Percentiles rank a stretch among this genome's conserved stretches.
These are phyloP conservation scores for Parnassius orleans DNA, from an alignment of 2,888 invertebrate genomes.

Conservation along the genomic window DNA sequence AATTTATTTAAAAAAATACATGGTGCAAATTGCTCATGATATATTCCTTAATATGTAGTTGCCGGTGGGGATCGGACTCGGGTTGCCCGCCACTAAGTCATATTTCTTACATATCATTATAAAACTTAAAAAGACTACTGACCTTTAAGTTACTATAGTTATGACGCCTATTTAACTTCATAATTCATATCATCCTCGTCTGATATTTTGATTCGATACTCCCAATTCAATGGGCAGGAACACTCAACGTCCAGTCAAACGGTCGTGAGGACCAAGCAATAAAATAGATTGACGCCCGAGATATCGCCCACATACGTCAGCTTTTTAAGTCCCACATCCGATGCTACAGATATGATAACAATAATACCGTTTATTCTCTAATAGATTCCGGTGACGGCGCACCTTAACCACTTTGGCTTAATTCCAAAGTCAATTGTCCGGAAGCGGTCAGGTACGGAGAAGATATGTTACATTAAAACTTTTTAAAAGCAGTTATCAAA, in stretches of 20 bases:
- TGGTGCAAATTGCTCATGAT: too few species aligned
- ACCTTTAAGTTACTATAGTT: not conserved
- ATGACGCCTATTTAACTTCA: too few species aligned
- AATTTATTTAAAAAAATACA: too few species aligned
- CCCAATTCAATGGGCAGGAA: not conserved
- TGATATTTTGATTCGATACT: not conserved
- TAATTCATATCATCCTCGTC: not conserved
- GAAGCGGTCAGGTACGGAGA: slow-evolving; percentile 2
- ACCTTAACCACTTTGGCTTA: slow-evolving; percentile 3
- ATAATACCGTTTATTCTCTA: not conserved
- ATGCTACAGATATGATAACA: slow-evolving; percentile 2
- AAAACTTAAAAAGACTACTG: too few species aligned
- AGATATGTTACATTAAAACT: not conserved
- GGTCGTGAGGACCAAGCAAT: slow-evolving; percentile 1
- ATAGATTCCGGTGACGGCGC: slow-evolving; percentile 10
- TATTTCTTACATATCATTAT: too few species aligned
- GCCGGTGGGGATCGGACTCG: too few species aligned
- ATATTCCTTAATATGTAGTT: too few species aligned
- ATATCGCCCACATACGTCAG: slow-evolving; percentile 13
- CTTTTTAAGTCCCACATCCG: slow-evolving; percentile 12
- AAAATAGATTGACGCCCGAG: slow-evolving; percentile 7
- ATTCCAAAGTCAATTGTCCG: slow-evolving; percentile 2
- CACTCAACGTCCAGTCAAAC: not conserved
- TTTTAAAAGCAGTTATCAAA: too few species aligned
- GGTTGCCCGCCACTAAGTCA: too few species aligned